These are phyloP conservation scores for Drosophila tropicalis DNA, from an alignment of 1,140 invertebrate species.

Conservation along the genomic window DNA sequence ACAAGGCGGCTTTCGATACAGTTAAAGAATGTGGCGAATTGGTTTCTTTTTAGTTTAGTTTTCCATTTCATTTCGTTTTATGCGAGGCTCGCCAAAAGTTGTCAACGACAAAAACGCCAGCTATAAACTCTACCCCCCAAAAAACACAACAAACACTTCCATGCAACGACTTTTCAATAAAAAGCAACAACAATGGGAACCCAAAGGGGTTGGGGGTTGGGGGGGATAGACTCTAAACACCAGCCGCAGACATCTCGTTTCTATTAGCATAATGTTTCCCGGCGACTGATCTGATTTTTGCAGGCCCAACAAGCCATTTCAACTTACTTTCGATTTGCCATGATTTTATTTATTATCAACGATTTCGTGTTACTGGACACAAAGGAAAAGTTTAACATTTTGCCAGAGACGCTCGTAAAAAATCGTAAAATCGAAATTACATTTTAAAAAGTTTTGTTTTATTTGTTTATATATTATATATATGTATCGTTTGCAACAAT, in stretches of 20 bases:
- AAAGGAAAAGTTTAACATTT: constrained; percentile 43
- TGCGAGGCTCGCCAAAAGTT: constrained; percentile 71
- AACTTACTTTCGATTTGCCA: constrained; percentile 62
- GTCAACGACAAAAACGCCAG: constrained; percentile 67
- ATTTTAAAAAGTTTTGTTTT: constrained; percentile 74
- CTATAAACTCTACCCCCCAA: constrained; percentile 37
- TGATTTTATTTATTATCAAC: constrained; percentile 74
- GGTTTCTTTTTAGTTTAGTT: constrained; percentile 56
- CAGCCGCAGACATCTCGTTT: constrained; percentile 64
- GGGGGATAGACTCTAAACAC: constrained; percentile 37
- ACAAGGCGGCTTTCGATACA: constrained; percentile 41
- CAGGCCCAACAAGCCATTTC: constrained; percentile 7
- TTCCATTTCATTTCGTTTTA: constrained; percentile 81
- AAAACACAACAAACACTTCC: background rate
- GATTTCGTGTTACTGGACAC: constrained; percentile 30
- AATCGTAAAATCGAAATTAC: constrained; percentile 53
- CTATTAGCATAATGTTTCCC: constrained; percentile 74
- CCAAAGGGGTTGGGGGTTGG: too few species aligned
- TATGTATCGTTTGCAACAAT: constrained; percentile 27
- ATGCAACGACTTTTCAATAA: constrained; percentile 57
- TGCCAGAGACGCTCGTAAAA: constrained; percentile 29
- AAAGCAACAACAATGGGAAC: background rate
- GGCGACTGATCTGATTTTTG: constrained; percentile 50
- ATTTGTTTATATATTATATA: constrained; percentile 8
- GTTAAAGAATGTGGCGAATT: constrained; percentile 55